Base-by-base conservation (phyloP, 2,797 vertebrate genomes). In the Neosalanx taihuensis region DNA sequence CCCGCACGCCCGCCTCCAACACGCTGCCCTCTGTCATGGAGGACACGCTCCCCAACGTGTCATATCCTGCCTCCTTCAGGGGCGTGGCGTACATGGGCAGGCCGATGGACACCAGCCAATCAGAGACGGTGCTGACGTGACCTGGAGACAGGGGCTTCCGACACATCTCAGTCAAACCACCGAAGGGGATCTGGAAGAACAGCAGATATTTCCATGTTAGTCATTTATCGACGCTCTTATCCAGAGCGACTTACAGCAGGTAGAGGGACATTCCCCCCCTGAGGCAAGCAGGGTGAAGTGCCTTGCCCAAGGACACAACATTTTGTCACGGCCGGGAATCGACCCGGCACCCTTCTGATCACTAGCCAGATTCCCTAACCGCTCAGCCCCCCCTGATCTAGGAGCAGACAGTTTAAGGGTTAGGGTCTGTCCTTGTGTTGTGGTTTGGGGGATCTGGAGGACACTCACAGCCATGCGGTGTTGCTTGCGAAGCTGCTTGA, bases 61-160 rank as follows among this genome's bases (percentile, higher is more conserved):
- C 91, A 68, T 93, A 85, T n/a, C 96, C 97, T 0, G 93, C 95
- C 1, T 93, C 91, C 0, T 85, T 81, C 74, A 98, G 90, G 26
- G 90, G 72, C 1, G 86, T 49, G 74, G 90, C 84, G 80, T 98
- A 98, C 96, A 98, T 97, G 75, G 97, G 96, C 76, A 98, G 92
- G 59, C 97, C 97, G 49, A 98, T 95, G 79, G 95, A 98, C 76
- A 94, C 80, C 77, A 99, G 94, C 98, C 97, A 99, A 75, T 98
- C 95, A 0, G 94, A 92, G 77, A 98, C 83, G 0, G 95, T 94
- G 12, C 88, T 90, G 73, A 95, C 80, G 76, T 93, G 91, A 65
- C 94, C 91, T 0, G 94, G 93, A 64, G 94, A 92, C 9, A 90
- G 70, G 9, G 95, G 92, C 86, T 95, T 98, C 69, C 96, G 92